Evolutionary conservation across 2,113 vertebrate genomes (phyloP), one percentile per base, ranked within the genome.

Genomic region (Epinephelus lanceolatus): DNA sequence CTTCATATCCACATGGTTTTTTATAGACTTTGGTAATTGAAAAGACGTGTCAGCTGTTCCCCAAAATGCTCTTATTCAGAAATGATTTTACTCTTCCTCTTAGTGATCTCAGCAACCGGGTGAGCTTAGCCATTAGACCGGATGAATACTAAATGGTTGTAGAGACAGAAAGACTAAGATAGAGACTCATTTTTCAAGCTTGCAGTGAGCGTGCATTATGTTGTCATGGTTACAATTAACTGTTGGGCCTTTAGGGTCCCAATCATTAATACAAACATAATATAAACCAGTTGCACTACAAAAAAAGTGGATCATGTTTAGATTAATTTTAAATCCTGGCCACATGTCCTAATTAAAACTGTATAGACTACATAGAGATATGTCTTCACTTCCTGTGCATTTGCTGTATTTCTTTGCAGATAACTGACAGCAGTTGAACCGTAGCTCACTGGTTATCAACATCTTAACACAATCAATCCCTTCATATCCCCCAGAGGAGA

Each of bases 151-250:
- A 62, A 67, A 70, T 25, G 42, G 25, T 25, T 71, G 6, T 53
- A 42, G 55, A 57, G 18, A 65, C 11, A 76, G n/a, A 71, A 19
- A 45, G 47, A 63, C 2, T 73, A 45, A 71, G 63, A 66, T 40
- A 40, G 53, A 49, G 0, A 76, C 6, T 18, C 2, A 30, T 68
- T 78, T 69, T 76, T 73, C 7, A 69, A 21, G 10, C 40, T 81
- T 66, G 61, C 53, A 59, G 30, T 57, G 45, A 63, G 33, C 8
- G 3, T n/a, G 42, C 42, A 74, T 81, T 59, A 62, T 51, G 78
- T 84, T 76, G 67, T 67, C 80, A 87, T 88, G 80, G 86, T 78
- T 86, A 72, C 73, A 70, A 25, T 78, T 65, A 47, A 49, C 68
- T 21, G 21, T 60, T 65, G 83, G 5, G 42, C 47, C 80, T 85